Conservation (phyloP, 2,888 invertebrate species). For the Heliothis peltigera region DNA sequence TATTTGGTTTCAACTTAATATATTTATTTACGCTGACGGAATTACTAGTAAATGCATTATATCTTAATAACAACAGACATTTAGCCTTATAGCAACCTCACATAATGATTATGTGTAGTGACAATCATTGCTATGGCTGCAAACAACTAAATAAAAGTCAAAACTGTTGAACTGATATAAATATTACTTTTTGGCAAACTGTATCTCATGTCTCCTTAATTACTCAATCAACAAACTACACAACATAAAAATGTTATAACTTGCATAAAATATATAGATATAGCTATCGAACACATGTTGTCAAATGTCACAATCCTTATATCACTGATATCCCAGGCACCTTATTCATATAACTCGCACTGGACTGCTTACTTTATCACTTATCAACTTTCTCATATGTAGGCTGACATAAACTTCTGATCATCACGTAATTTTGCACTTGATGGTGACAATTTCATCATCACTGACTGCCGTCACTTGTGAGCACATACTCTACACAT, state of each 20-base stretch:
- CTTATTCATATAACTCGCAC: conserved; percentile 19
- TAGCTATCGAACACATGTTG: conserved; percentile 58
- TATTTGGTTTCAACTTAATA: conserved; percentile 52
- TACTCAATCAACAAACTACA: conserved; percentile 38
- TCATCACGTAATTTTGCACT: conserved; percentile 10
- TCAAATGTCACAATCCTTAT: conserved; percentile 46
- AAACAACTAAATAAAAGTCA: conserved; percentile 36
- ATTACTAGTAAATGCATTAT: conserved; percentile 48
- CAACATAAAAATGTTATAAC: conserved; percentile 52
- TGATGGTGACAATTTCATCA: neutral
- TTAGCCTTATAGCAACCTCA: conserved; percentile 26
- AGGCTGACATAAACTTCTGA: conserved; percentile 5
- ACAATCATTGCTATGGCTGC: conserved; percentile 20
- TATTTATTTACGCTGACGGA: conserved; percentile 15
- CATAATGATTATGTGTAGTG: conserved; percentile 10
- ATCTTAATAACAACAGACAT: conserved; percentile 15
- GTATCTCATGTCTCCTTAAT: conserved; percentile 18
- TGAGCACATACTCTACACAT: neutral
- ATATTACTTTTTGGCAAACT: conserved; percentile 50
- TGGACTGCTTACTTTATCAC: conserved; percentile 27
- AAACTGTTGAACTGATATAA: conserved; percentile 30
- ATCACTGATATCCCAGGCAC: conserved; percentile 38
- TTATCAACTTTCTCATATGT: conserved; percentile 4
- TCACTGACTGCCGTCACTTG: neutral
- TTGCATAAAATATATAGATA: conserved; percentile 51